Conservation (phyloP, 1,140 invertebrate genomes). For the Callitettix versicolor region DNA sequence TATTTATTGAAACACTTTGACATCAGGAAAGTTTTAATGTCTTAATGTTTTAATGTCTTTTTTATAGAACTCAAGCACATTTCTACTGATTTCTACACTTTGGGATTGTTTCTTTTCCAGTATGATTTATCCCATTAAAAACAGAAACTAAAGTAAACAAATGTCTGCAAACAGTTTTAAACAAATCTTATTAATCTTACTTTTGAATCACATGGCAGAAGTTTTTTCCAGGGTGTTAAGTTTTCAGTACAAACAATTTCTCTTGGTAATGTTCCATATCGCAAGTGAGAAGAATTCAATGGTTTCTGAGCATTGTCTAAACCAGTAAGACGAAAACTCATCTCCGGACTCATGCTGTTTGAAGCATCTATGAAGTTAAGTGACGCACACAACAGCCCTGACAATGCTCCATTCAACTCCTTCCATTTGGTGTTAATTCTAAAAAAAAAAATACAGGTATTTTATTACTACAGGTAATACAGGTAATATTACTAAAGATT, state of each 20-base stretch:
- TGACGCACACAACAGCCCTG: slow-evolving; percentile 90
- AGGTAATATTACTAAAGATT: not conserved
- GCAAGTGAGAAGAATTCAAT: slow-evolving; percentile 45
- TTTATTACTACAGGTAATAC: not conserved
- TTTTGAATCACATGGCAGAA: slow-evolving; percentile 83
- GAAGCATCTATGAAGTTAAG: slow-evolving; percentile 89
- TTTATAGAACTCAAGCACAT: too few species aligned
- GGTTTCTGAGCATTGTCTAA: slow-evolving; percentile 35
- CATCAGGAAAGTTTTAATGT: too few species aligned
- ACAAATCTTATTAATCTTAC: too few species aligned
- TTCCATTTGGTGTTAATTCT: slow-evolving; percentile 76
- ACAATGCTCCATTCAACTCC: slow-evolving; percentile 76
- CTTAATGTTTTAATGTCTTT: too few species aligned
- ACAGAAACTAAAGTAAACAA: too few species aligned
- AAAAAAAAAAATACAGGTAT: slow-evolving; percentile 19
- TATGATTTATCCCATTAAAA: too few species aligned
- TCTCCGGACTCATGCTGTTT: slow-evolving; percentile 74
- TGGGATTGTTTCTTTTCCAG: too few species aligned
- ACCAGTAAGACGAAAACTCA: slow-evolving; percentile 69
- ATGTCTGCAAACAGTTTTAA: too few species aligned
- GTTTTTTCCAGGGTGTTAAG: slow-evolving; percentile 94
- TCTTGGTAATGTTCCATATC: slow-evolving; percentile 80
- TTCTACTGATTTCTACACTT: too few species aligned
- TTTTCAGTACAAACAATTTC: slow-evolving; percentile 99
- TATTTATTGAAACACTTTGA: too few species aligned